Evolutionary conservation across 2,888 invertebrate species (phyloP).

Genomic region (Blomia tropicalis): DNA sequence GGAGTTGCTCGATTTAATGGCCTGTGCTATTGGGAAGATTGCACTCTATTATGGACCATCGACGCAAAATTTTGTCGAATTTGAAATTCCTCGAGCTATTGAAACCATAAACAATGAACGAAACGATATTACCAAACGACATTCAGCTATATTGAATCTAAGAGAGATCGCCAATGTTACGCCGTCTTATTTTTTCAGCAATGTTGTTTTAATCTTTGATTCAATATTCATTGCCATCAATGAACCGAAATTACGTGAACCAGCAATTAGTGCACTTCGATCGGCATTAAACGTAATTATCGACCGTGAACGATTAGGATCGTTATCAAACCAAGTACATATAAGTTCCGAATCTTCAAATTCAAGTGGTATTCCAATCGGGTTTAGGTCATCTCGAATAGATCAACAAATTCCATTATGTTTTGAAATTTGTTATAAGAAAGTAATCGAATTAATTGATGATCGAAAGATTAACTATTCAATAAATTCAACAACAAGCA

Average conservation of each 20-base stretch:
- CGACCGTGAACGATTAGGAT: constrained; percentile 83
- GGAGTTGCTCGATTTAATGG: constrained; percentile 85
- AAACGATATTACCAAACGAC: constrained; percentile 64
- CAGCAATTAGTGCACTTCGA: constrained; percentile 80
- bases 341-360: constrained; percentile 28
- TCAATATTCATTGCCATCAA: constrained; percentile 76
- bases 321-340: constrained; percentile 32
- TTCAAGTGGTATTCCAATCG: too few relatives aligned
- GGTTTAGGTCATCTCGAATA: neutral
- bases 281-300: constrained; percentile 86
- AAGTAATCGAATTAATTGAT: constrained; percentile 63
- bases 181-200: constrained; percentile 92
- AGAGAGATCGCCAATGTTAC: constrained; percentile 85
- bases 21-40: constrained; percentile 80
- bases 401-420: constrained; percentile 22
- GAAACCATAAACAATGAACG: constrained; percentile 84
- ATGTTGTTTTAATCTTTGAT: constrained; percentile 81
- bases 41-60: constrained; percentile 67
- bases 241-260: constrained; percentile 82
- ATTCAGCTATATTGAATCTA: constrained; percentile 65
- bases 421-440: constrained; percentile 60
- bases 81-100: constrained; percentile 84
- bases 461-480: constrained; percentile 35
- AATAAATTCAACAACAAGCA: neutral
- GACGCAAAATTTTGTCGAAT: constrained; percentile 91